Base-by-base conservation (phyloP, 2,888 invertebrate species). In the Alloscopus bannaensis region DNA sequence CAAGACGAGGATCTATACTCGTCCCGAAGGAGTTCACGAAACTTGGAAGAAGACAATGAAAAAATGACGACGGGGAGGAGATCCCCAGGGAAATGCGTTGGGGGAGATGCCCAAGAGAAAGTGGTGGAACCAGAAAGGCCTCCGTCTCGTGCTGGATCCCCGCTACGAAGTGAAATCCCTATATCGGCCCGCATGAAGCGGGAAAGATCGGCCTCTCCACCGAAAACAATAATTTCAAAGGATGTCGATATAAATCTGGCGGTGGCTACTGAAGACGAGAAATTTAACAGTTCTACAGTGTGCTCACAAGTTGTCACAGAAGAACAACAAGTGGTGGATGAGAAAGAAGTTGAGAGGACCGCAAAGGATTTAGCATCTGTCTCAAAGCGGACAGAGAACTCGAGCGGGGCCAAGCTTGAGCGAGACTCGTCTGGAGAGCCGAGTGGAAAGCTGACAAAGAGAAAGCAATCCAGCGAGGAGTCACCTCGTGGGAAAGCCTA, bases 111-210 rank as follows among this genome's bases (percentile, higher is more conserved):
- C n/a, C 22, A 47, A 47, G 50, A 45, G 18, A 42, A 70, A 55
- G 62, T n/a, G n/a, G n/a, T n/a, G n/a, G n/a, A n/a, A 22, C 36
- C 55, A 50, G 40, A 62, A 18, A 36, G 28, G 18, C 55, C 62
- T 1, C 22, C 28, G 65, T 69, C 75, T 47, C 55, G 78, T 20
- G 69, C 75, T 8, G 24, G 69, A 2, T 81, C 78, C 11, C 78
- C 78, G 16, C 78, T 78, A 66, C 52, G 81, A 31, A 81, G 78
- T 42, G 78, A 78, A 70, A 81, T 79, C 22, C 81, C 81, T 0
- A 81, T 81, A 69, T 81, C 81, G 0, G 20, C 29, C 24, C 28
- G 81, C n/a, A 77, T 81, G 77, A 82, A 73, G 31, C 36, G 76
- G 16, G 71, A 80, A 8, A 55, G 81, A 45, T 75, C 78, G 6